Evolutionary conservation across 2,113 vertebrate genomes (phyloP), one percentile per base, ranked within the genome.

Genomic region (Ardeotis arabs): DNA sequence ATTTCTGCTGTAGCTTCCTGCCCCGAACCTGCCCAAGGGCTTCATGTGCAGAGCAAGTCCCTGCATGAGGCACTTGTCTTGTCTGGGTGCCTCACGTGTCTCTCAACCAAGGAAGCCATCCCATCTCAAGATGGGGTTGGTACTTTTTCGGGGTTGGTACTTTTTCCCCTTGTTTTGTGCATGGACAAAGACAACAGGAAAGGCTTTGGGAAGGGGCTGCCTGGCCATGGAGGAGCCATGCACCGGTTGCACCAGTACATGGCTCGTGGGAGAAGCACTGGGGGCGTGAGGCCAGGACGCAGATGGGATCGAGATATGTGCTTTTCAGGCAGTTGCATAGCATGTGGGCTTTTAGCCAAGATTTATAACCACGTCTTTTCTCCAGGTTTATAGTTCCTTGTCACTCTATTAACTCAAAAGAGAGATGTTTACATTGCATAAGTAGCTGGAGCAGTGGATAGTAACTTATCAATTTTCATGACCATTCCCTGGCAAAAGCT

Each of bases 391-490:
- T 93, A 41, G 86, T 90, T 94, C 85, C 56, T 86, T 92, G 93
- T 96, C 96, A 92, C 90, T 96, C 95, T 89, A 45, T 95, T 96
- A 96, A 81, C 68, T 95, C 87, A 94, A 77, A 94, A 1, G 3
- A 89, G 92, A 81, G 86, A 80, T 96, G 96, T 94, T 96, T 96
- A 90, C 92, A 83, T 95, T 96, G 96, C 92, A 82, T 95, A 95
- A 97, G 90, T 95, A 94, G 95, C 88, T 94, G 44, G 83, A 94
- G 88, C 88, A 56, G 82, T 73, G 68, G 33, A 80, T 94, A 92
- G 90, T 96, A 95, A 89, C 93, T 86, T 92, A 81, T 97, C 95
- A 89, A 92, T 95, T 96, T 95, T 95, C 96, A 95, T 93, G 73
- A 87, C 68, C 84, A 29, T 88, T 93, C 24, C 64, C 52, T 79